Conservation (phyloP, 2,888 invertebrate genomes). For the Pogonocherus hispidulus region DNA sequence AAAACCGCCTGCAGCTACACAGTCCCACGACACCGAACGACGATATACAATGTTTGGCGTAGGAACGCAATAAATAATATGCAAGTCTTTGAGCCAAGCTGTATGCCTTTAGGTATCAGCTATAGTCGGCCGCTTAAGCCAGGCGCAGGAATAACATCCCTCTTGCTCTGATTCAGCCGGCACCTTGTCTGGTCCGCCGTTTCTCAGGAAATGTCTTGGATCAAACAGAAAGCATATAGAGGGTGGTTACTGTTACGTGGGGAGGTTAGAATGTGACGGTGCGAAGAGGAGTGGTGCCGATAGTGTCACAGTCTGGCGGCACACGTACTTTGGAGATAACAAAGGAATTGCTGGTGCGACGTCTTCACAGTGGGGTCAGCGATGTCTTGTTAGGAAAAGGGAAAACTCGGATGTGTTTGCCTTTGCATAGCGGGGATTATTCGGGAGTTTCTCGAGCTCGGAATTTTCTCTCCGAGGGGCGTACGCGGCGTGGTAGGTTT, state of each 20-base stretch:
- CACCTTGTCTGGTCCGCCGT: conserved; percentile 49
- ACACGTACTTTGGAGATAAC: conserved; percentile 65
- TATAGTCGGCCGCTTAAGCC: conserved; percentile 55
- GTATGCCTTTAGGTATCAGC: conserved; percentile 68
- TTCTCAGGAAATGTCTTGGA: conserved; percentile 56
- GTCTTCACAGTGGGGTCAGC: conserved; percentile 61
- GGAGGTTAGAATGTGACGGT: conserved; percentile 46
- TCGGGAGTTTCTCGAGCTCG: conserved; percentile 22
- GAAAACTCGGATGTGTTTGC: conserved; percentile 48
- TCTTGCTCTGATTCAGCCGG: background rate
- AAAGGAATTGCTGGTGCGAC: conserved; percentile 67
- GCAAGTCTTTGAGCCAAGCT: conserved; percentile 68
- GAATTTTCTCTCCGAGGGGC: conserved; percentile 27
- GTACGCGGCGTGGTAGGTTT: background rate
- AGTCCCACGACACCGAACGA: conserved; percentile 54
- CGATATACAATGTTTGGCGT: conserved; percentile 67
- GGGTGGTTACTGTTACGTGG: conserved; percentile 63
- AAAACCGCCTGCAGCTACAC: conserved; percentile 46
- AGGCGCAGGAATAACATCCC: conserved; percentile 21
- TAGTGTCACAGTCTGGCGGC: conserved; percentile 58
- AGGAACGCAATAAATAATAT: conserved; percentile 70
- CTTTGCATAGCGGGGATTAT: conserved; percentile 44
- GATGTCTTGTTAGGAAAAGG: conserved; percentile 51
- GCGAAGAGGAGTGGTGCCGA: conserved; percentile 60
- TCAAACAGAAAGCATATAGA: conserved; percentile 70